phyloP scores from a whole-genome alignment of 2,113 vertebrate species.

The Menidia beryllina region DNA sequence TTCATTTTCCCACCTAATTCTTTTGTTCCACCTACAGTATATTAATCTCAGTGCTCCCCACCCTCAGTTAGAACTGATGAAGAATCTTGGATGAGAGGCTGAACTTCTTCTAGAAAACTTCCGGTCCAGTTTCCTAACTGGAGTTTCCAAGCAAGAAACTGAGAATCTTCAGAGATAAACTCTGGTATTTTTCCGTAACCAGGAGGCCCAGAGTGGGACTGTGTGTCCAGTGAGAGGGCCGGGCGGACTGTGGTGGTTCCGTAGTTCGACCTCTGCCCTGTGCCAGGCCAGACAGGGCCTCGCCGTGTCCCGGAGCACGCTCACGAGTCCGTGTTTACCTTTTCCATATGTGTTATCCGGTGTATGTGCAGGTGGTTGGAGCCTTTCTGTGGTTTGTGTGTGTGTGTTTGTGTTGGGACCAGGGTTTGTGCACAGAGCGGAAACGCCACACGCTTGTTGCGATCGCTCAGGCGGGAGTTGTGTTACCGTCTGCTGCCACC shows the following conservation, averaged over 20 bases:
- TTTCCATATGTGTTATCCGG: conserved; percentile 29
- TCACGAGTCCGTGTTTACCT: background rate
- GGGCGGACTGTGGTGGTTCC: conserved; percentile 33
- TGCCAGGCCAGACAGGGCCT: conserved; percentile 37
- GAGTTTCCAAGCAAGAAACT: too few relatives aligned
- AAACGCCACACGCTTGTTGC: background rate
- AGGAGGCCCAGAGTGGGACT: conserved; percentile 13
- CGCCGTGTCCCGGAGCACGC: conserved; percentile 8
- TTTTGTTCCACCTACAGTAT: too few relatives aligned
- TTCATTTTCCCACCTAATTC: too few relatives aligned
- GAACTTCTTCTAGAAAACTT: too few relatives aligned
- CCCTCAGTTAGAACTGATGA: too few relatives aligned
- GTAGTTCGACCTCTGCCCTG: conserved; percentile 15
- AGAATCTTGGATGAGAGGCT: too few relatives aligned
- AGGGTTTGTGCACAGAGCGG: conserved; percentile 11
- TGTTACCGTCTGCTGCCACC: conserved; percentile 79
- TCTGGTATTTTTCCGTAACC: too few relatives aligned
- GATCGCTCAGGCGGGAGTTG: conserved; percentile 53
- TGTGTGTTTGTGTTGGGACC: background rate
- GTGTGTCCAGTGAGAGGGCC: conserved; percentile 20
- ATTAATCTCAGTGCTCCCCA: too few relatives aligned
- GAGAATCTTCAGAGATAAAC: too few relatives aligned
- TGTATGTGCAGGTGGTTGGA: too few relatives aligned
- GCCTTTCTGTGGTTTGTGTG: too few relatives aligned
- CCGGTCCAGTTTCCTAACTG: too few relatives aligned